Evolutionary conservation across 2,797 vertebrate genomes (phyloP).

Genomic region (Poeciliopsis paucimaculata): DNA sequence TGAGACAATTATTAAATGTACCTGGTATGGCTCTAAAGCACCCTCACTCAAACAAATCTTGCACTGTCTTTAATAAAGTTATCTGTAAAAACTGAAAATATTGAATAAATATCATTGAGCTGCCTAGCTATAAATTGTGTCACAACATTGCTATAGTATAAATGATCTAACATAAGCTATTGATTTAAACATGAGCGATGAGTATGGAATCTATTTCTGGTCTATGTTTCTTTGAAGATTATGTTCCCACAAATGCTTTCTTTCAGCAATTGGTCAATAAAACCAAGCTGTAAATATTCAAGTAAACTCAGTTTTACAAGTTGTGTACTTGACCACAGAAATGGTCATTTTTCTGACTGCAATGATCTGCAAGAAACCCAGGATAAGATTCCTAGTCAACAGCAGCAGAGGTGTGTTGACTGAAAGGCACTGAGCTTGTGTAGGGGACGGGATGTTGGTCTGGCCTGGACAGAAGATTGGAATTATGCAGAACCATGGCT

Average conservation of each 20-base stretch:
- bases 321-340: constrained; percentile 52
- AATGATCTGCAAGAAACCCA: constrained; percentile 50
- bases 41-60: not conserved
- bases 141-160: constrained; percentile 19
- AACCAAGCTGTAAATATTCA: not conserved
- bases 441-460: constrained; percentile 41
- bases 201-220: constrained; percentile 17
- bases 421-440: constrained; percentile 41
- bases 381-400: constrained; percentile 42
- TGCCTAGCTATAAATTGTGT: not conserved
- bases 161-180: constrained; percentile 7
- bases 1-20: constrained; percentile 5
- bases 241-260: not conserved
- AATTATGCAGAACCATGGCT: constrained; percentile 44
- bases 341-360: constrained; percentile 51
- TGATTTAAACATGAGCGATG: constrained; percentile 17
- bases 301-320: constrained; percentile 7
- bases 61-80: not conserved
- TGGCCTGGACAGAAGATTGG: constrained; percentile 48
- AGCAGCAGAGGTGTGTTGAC: constrained; percentile 53
- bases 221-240: not conserved
- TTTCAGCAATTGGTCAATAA: not conserved
- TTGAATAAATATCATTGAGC: not conserved
- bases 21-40: not conserved
- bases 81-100: constrained; percentile 1